Percentiles rank a stretch among this genome's conserved stretches.
Evolutionary conservation across 1,140 invertebrate species (phyloP).

Genomic region (Aphaenogaster ashmeadi): DNA sequence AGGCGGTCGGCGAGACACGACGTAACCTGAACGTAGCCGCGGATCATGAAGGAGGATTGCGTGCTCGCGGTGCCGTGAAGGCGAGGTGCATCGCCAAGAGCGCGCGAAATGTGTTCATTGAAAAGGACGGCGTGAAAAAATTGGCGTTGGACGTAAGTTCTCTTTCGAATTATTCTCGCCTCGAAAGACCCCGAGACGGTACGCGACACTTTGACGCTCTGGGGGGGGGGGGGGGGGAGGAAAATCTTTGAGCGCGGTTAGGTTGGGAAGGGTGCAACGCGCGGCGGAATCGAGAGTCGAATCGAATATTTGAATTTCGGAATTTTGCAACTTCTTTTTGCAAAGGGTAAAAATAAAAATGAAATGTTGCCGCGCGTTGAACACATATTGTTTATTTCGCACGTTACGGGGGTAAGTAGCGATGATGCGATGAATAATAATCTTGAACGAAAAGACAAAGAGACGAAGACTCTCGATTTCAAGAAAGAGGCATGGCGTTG

Average conservation of each 20-base stretch:
- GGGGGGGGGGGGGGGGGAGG: not conserved
- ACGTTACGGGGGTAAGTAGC: no score
- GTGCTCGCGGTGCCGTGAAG: constrained; percentile 73
- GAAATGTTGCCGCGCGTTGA: no score
- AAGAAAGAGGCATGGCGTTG: no score
- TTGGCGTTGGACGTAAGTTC: constrained; percentile 88
- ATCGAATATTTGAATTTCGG: not conserved
- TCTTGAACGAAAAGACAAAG: no score
- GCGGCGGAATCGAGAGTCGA: constrained; percentile 9
- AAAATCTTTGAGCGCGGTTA: not conserved
- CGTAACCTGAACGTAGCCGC: no score
- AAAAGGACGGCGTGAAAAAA: constrained; percentile 88
- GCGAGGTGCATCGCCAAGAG: constrained; percentile 91
- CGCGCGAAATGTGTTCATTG: constrained; percentile 91
- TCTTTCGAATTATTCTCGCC: not conserved
- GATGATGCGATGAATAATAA: no score
- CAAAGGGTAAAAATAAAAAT: no score
- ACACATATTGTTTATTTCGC: no score
- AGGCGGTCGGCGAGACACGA: no score
- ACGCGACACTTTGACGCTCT: not conserved
- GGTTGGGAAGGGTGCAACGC: not conserved
- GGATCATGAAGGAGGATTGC: no score
- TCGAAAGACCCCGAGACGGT: not conserved
- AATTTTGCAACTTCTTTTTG: no score
- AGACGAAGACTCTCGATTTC: no score